These are phyloP conservation scores for Nilaparvata lugens DNA, from an alignment of 1,140 invertebrate species.

Conservation along the genomic window DNA sequence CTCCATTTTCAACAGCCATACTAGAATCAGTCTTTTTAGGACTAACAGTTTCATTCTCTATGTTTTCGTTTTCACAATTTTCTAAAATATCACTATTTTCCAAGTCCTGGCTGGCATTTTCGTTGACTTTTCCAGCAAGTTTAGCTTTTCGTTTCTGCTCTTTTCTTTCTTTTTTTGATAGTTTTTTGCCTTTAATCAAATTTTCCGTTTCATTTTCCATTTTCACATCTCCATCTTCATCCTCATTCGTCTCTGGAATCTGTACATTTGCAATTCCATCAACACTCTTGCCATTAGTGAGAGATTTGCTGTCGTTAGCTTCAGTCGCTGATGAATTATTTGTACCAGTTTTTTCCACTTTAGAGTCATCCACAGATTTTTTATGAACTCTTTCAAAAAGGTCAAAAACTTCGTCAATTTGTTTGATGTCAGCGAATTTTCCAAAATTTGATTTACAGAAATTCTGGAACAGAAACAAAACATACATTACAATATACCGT, in stretches of 20 bases:
- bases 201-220: not conserved
- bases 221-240: not conserved
- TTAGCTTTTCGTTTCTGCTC: not conserved
- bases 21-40: not conserved
- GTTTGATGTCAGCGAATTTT: not conserved
- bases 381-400: not conserved
- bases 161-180: slow-evolving; percentile 5
- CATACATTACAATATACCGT: not conserved
- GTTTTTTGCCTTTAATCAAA: not conserved
- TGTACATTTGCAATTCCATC: not conserved
- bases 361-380: not conserved
- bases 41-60: slow-evolving; percentile 1
- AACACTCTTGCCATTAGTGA: not conserved
- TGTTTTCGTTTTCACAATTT: too few species aligned
- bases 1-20: too few species aligned
- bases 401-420: not conserved
- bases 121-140: not conserved
- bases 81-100: slow-evolving; percentile 4
- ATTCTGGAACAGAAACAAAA: slow-evolving; percentile 6
- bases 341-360: not conserved
- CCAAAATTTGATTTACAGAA: not conserved
- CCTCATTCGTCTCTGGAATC: not conserved
- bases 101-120: not conserved
- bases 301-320: not conserved
- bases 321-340: not conserved